Base-by-base conservation (phyloP, 2,797 vertebrate species). In the Sebastes trivittatus region DNA sequence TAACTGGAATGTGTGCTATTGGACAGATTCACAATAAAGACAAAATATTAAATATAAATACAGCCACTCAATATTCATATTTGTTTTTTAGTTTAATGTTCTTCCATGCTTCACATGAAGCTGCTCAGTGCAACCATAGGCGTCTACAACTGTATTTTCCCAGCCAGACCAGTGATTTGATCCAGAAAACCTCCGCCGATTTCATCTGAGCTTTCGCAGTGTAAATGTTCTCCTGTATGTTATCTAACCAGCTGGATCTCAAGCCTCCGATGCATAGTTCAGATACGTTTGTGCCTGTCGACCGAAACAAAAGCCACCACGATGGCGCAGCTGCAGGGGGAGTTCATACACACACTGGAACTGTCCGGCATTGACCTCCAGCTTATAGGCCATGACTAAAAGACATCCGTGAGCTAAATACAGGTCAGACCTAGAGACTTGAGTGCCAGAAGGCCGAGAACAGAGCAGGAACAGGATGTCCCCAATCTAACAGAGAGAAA, bases 391-490 rank as follows among this genome's bases (percentile, higher is more conserved):
- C 30, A 20, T 10, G 61, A 61, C 69, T 38, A 55, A 18, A 46
- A 75, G 36, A 68, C 52, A 29, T 68, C 75, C 27, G 9, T 36
- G 27, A 78, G 64, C 68, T 29, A 56, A 80, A 86, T 22, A 11
- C 84, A 71, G 58, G 81, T 70, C 74, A 38, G 78, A 58, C 77
- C 85, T 63, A 49, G 78, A 58, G 55, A 83, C 56, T 60, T 0
- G 13, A 78, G 46, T 5, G 77, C 42, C 16, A 60, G 16, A 74
- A 76, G 68, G 60, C 67, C 73, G 38, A 71, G 42, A 78, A 83
- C 56, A 54, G 62, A 66, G 46, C 71, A 67, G 76, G 81, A 89
- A 91, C 90, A 89, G 88, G 90, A 93, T 84, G 88, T 93, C 75
- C 72, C 64, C 46, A 27, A 72, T 75, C 69, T 72, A 73, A 75